Conservation (phyloP, 2,797 vertebrate genomes). For the Pangasius sanitwongsei region DNA sequence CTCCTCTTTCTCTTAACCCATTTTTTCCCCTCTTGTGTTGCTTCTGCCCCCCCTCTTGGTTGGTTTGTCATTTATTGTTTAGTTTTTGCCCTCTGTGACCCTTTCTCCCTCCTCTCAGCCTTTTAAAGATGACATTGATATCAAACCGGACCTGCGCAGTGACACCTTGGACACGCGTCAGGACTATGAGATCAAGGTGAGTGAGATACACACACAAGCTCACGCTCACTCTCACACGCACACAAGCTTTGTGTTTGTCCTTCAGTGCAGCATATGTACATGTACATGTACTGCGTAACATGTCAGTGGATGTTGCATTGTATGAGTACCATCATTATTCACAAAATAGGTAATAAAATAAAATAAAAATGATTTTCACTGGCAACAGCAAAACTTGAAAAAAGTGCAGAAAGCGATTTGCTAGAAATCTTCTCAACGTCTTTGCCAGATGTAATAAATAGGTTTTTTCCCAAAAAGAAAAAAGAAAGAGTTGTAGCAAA, state of each 20-base stretch:
- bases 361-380: background rate
- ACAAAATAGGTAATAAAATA: background rate
- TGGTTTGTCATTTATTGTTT: constrained; percentile 73
- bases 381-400: background rate
- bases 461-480: background rate
- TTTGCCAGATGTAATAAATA: background rate
- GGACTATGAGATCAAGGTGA: constrained; percentile 96
- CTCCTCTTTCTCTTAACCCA: constrained; percentile 61
- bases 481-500: background rate
- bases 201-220: constrained; percentile 24
- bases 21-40: constrained; percentile 54
- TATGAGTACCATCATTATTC: background rate
- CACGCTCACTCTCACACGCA: background rate
- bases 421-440: background rate
- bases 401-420: background rate
- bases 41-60: constrained; percentile 50
- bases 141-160: constrained; percentile 93
- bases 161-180: constrained; percentile 90
- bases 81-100: constrained; percentile 85
- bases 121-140: constrained; percentile 94
- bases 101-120: constrained; percentile 81
- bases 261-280: background rate
- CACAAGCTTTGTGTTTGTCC: background rate
- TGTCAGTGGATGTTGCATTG: background rate
- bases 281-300: background rate